A percentile compares a stretch with the other conserved stretches of the same genome.
Conservation (phyloP, 2,888 invertebrate species). For the Drosophila austrosaltans region DNA sequence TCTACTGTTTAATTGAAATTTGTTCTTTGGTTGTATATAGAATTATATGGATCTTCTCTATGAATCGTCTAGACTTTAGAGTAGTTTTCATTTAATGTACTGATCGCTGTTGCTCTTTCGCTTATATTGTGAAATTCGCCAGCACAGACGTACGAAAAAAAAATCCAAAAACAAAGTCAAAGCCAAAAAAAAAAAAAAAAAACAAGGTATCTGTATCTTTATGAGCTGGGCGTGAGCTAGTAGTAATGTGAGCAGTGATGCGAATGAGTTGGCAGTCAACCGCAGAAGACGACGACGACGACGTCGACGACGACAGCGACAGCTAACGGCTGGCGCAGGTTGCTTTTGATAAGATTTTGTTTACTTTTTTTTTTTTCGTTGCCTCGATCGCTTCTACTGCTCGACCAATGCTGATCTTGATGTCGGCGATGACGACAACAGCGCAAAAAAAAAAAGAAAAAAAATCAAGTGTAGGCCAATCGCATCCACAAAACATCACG, state of each 20-base stretch:
- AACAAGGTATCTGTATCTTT: constrained; percentile 51
- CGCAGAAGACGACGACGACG: constrained; percentile 3
- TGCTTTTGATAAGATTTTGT: constrained; percentile 47
- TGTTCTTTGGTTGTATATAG: not conserved
- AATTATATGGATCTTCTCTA: not conserved
- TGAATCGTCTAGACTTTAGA: not conserved
- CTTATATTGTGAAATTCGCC: constrained; percentile 53
- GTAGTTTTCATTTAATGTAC: not conserved
- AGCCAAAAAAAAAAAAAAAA: constrained; percentile 15
- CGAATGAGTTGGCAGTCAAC: constrained; percentile 21
- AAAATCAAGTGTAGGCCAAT: constrained; percentile 10
- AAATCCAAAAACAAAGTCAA: constrained; percentile 36
- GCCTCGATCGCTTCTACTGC: constrained; percentile 38
- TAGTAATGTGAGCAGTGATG: constrained; percentile 13
- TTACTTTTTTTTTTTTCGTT: constrained; percentile 42
- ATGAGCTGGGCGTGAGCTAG: constrained; percentile 67
- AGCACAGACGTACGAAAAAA: constrained; percentile 27
- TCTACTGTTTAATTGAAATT: not conserved
- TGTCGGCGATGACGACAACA: constrained; percentile 1
- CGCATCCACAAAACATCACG: constrained; percentile 20
- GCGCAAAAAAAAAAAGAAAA: not conserved
- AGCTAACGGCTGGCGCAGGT: constrained; percentile 12
- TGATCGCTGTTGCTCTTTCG: constrained; percentile 29
- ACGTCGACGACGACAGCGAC: constrained; percentile 1
- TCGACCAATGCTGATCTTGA: constrained; percentile 12